phyloP scores from a whole-genome alignment of 64 coral and sea anemone species.

The Pocillopora verrucosa region DNA sequence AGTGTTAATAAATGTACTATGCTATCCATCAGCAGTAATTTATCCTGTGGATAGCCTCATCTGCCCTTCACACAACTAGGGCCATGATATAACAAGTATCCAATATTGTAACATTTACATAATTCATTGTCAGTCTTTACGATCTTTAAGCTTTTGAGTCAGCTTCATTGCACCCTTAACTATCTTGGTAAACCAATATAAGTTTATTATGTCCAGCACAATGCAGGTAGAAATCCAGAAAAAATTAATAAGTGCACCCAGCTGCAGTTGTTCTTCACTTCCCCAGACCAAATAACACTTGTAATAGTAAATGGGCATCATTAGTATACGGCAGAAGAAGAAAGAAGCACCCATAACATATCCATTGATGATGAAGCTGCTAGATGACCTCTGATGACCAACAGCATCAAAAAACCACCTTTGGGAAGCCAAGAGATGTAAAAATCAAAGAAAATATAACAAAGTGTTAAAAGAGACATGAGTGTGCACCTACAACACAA shows the following conservation, averaged over 20 bases:
- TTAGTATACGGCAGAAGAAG: slow-evolving; percentile 70
- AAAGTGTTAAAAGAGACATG: not conserved
- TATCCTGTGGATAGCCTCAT: too few species aligned
- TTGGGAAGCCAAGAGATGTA: not conserved
- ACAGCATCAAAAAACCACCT: slow-evolving; percentile 87
- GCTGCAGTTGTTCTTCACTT: slow-evolving; percentile 27
- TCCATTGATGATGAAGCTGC: slow-evolving; percentile 69
- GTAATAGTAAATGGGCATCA: slow-evolving; percentile 97
- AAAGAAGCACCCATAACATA: slow-evolving; percentile 73
- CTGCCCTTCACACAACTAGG: too few species aligned
- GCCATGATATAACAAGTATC: not conserved
- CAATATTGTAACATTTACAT: not conserved
- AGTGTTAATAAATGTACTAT: too few species aligned
- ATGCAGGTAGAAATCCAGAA: slow-evolving; percentile 82
- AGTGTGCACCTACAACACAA: not conserved
- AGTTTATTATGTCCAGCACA: slow-evolving; percentile 80
- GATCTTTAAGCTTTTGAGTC: slow-evolving; percentile 41
- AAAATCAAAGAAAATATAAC: not conserved
- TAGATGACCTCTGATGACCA: slow-evolving; percentile 58
- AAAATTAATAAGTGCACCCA: slow-evolving; percentile 58
- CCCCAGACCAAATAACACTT: slow-evolving; percentile 65
- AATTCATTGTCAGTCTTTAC: not conserved
- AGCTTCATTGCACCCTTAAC: slow-evolving; percentile 80
- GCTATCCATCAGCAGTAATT: too few species aligned
- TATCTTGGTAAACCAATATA: slow-evolving; percentile 97